Base-by-base conservation (phyloP, 2,113 vertebrate species). In the Malurus elegans region DNA sequence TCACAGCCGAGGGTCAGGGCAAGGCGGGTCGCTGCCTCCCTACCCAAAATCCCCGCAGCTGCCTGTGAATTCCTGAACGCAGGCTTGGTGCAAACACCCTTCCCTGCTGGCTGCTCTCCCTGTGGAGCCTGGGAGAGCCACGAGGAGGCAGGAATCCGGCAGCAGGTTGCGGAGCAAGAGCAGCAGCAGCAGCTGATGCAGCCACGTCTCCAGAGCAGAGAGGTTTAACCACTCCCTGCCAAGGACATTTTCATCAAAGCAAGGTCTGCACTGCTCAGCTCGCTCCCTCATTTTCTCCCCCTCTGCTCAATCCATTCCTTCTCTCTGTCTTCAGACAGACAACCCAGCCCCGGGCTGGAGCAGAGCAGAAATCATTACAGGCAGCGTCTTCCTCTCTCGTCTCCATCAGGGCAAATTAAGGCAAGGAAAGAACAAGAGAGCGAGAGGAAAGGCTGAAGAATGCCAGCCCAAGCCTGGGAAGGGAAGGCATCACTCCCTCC, bases 291-390 rank as follows among this genome's bases (percentile, higher is more conserved):
- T 67, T 71, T n/a, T 12, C 10, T 38, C 72, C 74, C 38, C 32
- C 76, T 92, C 54, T 9, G 13, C 71, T 90, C 16, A 8, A 47
- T 86, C 72, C 53, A 18, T 45, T 89, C 75, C 69, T 88, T 12
- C 45, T 78, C 58, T 42, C 66, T 51, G 14, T 50, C 67, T 87
- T 64, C 72, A 4, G 3, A 56, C 45, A 94, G 91, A 54, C 69
- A 44, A 53, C 8, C 53, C 69, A 81, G 65, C 90, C 65, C 8
- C 28, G 0, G 53, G 70, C 69, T 60, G 76, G 61, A 88, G 71
- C 84, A 62, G 48, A 79, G 72, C 79, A 93, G 71, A 90, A 93
- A 79, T 94, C 86, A 91, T 89, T 94, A 92, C 28, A 26, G 85
- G 79, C 85, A 83, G 69, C 32, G 0, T 51, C 56, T 84, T 40